Evolutionary conservation across 2,113 vertebrate genomes (phyloP).

Genomic region (Lamprotornis superbus): DNA sequence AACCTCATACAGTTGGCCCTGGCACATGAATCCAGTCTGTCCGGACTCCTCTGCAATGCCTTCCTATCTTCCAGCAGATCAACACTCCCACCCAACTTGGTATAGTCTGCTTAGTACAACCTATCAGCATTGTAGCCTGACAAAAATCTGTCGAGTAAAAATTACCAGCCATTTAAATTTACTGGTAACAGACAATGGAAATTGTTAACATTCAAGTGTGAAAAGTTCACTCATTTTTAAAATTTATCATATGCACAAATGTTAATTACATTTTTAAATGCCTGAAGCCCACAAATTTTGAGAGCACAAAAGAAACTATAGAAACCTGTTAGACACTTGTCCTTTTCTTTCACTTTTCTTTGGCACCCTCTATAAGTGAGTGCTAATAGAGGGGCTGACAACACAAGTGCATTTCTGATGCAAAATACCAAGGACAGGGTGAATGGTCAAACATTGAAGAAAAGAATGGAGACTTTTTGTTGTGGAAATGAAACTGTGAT

Average conservation of each 20-base stretch:
- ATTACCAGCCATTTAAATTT: not conserved
- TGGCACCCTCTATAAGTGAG: not conserved
- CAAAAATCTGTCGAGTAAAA: not conserved
- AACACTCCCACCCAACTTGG: not conserved
- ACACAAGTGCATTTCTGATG: conserved; percentile 54
- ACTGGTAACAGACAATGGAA: not conserved
- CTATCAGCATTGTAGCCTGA: not conserved
- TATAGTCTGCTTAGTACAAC: not conserved
- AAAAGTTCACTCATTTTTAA: not conserved
- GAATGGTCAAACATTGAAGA: conserved; percentile 39
- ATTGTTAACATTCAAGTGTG: not conserved
- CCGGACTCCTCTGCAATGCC: not conserved
- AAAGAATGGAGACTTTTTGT: conserved; percentile 48
- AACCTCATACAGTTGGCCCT: not conserved
- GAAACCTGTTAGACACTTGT: conserved; percentile 22
- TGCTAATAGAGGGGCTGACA: conserved; percentile 28
- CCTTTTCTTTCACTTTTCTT: conserved; percentile 33
- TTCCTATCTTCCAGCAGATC: not conserved
- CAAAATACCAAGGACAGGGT: conserved; percentile 34
- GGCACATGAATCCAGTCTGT: not conserved
- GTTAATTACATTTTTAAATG: conserved; percentile 21
- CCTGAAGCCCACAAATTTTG: conserved; percentile 1
- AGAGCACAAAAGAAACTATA: conserved; percentile 43
- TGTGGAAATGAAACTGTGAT: conserved; percentile 60
- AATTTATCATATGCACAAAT: conserved; percentile 35